Evolutionary conservation across 1,140 invertebrate genomes (phyloP).

Genomic region (Trichonephila inaurata): DNA sequence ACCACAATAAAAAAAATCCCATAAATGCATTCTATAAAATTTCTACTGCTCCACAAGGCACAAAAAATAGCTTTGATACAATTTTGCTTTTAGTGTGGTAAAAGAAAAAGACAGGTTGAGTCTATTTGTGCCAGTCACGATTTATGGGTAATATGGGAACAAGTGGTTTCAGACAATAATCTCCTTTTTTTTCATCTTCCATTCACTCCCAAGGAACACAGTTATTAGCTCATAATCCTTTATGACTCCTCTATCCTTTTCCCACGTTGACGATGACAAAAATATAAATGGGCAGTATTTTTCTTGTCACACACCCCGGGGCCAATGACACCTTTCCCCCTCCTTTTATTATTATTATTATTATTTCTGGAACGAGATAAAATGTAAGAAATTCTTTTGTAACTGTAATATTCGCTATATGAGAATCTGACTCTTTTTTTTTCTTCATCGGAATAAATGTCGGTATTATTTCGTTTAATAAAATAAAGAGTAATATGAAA

Average conservation of each 20-base stretch:
- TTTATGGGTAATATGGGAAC: constrained; percentile 6
- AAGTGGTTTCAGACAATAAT: not conserved
- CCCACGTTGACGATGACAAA: not conserved
- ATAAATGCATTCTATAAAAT: not conserved
- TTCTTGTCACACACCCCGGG: not conserved
- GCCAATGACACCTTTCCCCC: not conserved
- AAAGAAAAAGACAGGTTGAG: not conserved
- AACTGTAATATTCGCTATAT: too few relatives aligned
- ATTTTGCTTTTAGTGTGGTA: not conserved
- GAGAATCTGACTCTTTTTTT: too few relatives aligned
- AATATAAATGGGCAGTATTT: not conserved
- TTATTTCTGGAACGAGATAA: too few relatives aligned
- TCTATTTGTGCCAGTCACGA: not conserved
- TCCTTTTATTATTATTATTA: not conserved
- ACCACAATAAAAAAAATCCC: too few relatives aligned
- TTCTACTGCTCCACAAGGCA: not conserved
- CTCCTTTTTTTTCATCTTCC: not conserved
- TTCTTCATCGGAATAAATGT: too few relatives aligned
- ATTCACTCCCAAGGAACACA: not conserved
- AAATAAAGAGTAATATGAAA: too few relatives aligned
- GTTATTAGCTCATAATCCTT: constrained; percentile 23
- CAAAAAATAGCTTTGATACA: not conserved
- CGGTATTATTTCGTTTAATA: too few relatives aligned
- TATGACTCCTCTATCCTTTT: not conserved
- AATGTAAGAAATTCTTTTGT: too few relatives aligned